Percentiles rank a stretch among this genome's conserved stretches.
phyloP scores from a whole-genome alignment of 2,113 vertebrate species.

The Xyliphius kryptos region DNA sequence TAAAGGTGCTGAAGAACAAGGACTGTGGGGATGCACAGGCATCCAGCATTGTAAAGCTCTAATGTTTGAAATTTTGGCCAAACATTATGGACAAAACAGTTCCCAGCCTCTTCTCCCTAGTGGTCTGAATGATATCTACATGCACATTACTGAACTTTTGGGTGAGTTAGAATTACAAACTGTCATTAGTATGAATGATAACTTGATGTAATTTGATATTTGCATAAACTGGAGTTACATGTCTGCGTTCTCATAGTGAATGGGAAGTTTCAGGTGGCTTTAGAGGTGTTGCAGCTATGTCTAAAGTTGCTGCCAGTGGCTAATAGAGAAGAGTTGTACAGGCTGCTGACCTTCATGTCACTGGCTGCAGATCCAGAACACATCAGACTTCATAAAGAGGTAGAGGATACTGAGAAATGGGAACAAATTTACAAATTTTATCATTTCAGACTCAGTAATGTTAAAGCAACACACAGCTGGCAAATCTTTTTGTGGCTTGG shows the following conservation, averaged over 20 bases:
- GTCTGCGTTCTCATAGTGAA: constrained; percentile 75
- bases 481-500: too few species aligned
- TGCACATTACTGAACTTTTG: constrained; percentile 78
- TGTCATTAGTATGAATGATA: too few species aligned
- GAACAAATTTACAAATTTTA: too few species aligned
- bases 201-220: too few species aligned
- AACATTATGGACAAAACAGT: constrained; percentile 73
- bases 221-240: too few species aligned
- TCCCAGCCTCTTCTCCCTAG: constrained; percentile 71
- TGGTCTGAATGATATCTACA: constrained; percentile 74
- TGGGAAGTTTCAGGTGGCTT: constrained; percentile 72
- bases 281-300: constrained; percentile 87
- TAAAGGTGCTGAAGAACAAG: constrained; percentile 30
- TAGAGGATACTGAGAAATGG: too few species aligned
- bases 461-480: too few species aligned
- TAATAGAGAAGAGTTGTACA: constrained; percentile 79
- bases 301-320: constrained; percentile 78
- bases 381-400: constrained; percentile 80
- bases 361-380: constrained; percentile 73
- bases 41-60: constrained; percentile 69
- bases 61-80: constrained; percentile 75
- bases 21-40: not conserved
- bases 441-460: too few species aligned
- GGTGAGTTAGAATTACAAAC: constrained; percentile 73
- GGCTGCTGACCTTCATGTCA: constrained; percentile 83